phyloP scores from a whole-genome alignment of 2,113 vertebrate species.

The Sebastes schlegelii region DNA sequence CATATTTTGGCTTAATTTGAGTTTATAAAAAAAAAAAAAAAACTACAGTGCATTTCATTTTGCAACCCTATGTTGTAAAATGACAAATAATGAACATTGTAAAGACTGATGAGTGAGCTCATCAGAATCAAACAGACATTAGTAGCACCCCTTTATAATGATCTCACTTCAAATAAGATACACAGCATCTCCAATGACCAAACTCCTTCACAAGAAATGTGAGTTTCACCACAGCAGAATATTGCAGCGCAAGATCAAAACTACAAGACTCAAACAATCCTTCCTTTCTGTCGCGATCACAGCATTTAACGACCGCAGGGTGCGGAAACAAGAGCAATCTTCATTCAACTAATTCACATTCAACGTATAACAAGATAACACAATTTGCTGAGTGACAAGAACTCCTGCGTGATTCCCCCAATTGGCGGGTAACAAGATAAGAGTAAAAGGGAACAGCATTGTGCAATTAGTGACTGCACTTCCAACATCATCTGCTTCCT shows the following conservation, averaged over 20 bases:
- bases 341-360: background rate
- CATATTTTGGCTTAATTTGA: too few species aligned
- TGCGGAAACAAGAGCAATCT: background rate
- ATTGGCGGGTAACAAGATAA: constrained; percentile 23
- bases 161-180: background rate
- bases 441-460: constrained; percentile 26
- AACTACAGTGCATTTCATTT: background rate
- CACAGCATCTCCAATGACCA: background rate
- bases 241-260: background rate
- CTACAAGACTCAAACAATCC: background rate
- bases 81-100: background rate
- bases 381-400: constrained; percentile 34
- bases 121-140: background rate
- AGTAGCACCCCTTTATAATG: background rate
- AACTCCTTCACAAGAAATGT: background rate
- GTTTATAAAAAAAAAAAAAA: background rate
- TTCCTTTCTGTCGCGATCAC: background rate
- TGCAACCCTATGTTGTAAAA: background rate
- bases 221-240: background rate
- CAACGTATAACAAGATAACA: constrained; percentile 3
- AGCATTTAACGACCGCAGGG: background rate
- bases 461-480: constrained; percentile 43
- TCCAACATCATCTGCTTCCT: constrained; percentile 23
- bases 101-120: background rate
- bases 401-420: constrained; percentile 24